A percentile compares a stretch with the other conserved stretches of the same genome.
Evolutionary conservation across 2,113 vertebrate genomes (phyloP).

Genomic region (Serinus canaria): DNA sequence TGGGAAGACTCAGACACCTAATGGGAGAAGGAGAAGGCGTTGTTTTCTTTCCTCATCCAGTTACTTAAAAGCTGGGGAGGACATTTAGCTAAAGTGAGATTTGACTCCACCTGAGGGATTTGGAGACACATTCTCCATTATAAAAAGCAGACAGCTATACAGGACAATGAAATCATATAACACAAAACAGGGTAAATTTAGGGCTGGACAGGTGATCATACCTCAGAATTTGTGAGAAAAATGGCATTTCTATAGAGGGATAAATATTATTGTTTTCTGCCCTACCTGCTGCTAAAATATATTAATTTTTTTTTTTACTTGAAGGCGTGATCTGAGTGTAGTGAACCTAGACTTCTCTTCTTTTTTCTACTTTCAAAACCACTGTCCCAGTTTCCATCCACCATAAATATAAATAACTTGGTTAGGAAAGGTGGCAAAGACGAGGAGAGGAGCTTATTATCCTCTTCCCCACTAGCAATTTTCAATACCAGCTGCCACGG

Average conservation of each 20-base stretch:
- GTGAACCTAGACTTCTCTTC: background rate
- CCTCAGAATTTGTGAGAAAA: background rate
- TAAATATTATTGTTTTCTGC: background rate
- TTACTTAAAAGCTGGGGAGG: background rate
- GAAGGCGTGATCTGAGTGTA: background rate
- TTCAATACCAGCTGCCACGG: constrained; percentile 46
- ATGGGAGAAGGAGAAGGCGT: background rate
- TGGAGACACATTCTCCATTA: background rate
- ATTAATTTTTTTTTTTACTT: background rate
- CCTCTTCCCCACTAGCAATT: background rate
- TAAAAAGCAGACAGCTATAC: background rate
- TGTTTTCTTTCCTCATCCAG: background rate
- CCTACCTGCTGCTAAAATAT: background rate
- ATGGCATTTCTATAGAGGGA: background rate
- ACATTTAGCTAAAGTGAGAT: background rate
- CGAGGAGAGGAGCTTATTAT: constrained; percentile 44
- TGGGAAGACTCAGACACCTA: background rate
- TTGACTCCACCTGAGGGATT: background rate
- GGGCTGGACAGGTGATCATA: background rate
- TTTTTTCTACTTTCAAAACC: background rate
- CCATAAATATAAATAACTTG: constrained; percentile 35
- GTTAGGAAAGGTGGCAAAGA: constrained; percentile 3
- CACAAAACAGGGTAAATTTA: background rate
- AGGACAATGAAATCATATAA: background rate
- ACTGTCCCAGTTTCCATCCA: background rate